These are phyloP conservation scores for Gymnocypris eckloni DNA, from an alignment of 2,797 vertebrate genomes.

Conservation along the genomic window DNA sequence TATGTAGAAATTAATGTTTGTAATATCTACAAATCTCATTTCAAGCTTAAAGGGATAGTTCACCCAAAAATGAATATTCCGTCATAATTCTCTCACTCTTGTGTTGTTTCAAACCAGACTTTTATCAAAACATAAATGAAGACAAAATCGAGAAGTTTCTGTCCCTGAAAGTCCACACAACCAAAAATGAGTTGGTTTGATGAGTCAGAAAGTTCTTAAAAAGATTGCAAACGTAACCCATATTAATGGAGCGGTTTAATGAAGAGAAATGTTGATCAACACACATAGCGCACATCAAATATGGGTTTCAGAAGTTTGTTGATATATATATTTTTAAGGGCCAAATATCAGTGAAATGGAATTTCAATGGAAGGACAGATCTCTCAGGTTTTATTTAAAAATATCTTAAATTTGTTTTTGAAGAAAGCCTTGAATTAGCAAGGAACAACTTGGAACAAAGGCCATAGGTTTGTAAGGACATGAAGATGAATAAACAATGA, in stretches of 20 bases:
- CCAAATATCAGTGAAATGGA: not conserved
- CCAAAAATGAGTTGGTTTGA: not conserved
- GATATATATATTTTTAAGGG: not conserved
- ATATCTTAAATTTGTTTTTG: not conserved
- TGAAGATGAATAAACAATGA: not conserved
- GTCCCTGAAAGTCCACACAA: not conserved
- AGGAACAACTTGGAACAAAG: not conserved
- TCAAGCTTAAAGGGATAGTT: not conserved
- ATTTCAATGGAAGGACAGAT: not conserved
- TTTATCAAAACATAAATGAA: not conserved
- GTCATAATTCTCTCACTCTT: not conserved
- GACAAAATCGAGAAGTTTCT: not conserved
- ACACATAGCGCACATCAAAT: not conserved
- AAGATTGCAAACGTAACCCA: not conserved
- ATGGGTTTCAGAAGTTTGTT: not conserved
- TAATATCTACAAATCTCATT: not conserved
- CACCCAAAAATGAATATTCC: not conserved
- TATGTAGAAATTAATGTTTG: not conserved
- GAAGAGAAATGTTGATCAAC: not conserved
- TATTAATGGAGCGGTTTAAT: not conserved
- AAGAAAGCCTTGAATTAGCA: not conserved
- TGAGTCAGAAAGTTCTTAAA: not conserved
- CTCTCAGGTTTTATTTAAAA: not conserved
- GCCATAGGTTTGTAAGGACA: not conserved
- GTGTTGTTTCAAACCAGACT: not conserved